phyloP scores from a whole-genome alignment of 2,888 invertebrate species.

The Exocentrus adspersus region DNA sequence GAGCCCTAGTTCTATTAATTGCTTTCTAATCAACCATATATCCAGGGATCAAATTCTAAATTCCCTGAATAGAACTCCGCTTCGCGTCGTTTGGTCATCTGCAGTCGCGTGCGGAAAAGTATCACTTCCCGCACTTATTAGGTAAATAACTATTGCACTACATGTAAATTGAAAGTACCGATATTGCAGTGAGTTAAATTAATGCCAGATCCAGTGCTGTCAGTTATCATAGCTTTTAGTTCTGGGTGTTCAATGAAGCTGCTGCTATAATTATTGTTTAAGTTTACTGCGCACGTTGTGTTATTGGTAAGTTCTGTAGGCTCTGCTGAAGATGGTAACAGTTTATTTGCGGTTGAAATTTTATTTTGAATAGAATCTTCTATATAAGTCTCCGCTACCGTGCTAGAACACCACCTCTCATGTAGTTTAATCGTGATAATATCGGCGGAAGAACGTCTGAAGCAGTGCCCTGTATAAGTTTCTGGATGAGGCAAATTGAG shows the following conservation, averaged over 20 bases:
- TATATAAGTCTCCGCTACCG: constrained; percentile 3
- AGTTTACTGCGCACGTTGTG: not conserved
- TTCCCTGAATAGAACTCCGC: too few relatives aligned
- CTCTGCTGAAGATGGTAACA: constrained; percentile 1
- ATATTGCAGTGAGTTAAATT: constrained; percentile 6
- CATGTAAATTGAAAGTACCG: constrained; percentile 5
- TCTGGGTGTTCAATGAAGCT: constrained; percentile 1
- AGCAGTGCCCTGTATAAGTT: constrained; percentile 1
- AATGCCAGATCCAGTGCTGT: constrained; percentile 5
- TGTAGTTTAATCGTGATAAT: constrained; percentile 21
- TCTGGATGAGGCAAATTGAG: constrained; percentile 1
- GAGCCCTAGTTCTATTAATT: too few relatives aligned
- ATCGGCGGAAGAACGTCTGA: constrained; percentile 10
- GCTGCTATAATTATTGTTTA: not conserved
- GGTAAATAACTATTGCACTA: too few relatives aligned
- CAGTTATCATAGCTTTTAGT: not conserved
- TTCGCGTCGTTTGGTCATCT: too few relatives aligned
- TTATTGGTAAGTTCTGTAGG: constrained; percentile 4
- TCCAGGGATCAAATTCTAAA: too few relatives aligned
- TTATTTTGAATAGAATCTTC: constrained; percentile 6
- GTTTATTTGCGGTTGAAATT: constrained; percentile 1
- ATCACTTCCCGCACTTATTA: too few relatives aligned
- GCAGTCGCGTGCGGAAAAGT: too few relatives aligned
- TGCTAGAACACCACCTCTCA: constrained; percentile 1
- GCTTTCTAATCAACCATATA: too few relatives aligned